Evolutionary conservation across 2,797 vertebrate genomes (phyloP), one percentile per base, ranked within the genome.

Genomic region (Peromyscus attwateri): DNA sequence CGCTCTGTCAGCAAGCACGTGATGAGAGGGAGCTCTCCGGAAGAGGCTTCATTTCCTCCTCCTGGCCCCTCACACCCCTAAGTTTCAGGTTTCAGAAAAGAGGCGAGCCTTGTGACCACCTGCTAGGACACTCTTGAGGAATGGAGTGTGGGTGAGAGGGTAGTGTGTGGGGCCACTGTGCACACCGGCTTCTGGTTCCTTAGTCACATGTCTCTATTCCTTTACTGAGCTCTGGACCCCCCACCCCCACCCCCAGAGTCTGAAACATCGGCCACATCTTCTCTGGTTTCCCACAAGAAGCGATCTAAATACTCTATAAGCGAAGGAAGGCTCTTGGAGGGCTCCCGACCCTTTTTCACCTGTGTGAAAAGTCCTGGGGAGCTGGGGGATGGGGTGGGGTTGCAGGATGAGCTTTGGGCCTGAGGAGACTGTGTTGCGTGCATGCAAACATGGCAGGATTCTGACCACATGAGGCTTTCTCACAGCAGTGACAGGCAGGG

Each of bases 11-110:
- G 14, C 81, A 12, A 49, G 31, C 93, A 52, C 3, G 11, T 31
- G 95, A 25, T 17, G 55, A 52, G 31, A 55, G 68, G 60, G 77
- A 43, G 29, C 60, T 52, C 92, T 89, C 34, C 73, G 25, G 77
- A 93, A 89, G 37, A 73, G 34, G 73, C 62, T 97, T 73, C 87
- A 82, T 77, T 96, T 96, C 96, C 88, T 95, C 40, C 23, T 84
- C 82, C 68, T 68, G 87, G 60, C n/a, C 43, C 79, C 46, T 40
- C 43, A 43, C 37, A 14, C 57, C 13, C 71, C 87, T 37, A 19
- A 2, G 66, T 81, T 94, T 85, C 70, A 9, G 84, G 62, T 92
- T 93, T 83, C 73, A 79, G 90, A 92, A 94, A 62, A 83, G 40
- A 37, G 52, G 6, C 6, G 11, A 52, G 9, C 71, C 87, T 73